Evolutionary conservation across 2,888 invertebrate species (phyloP).

Genomic region (Xestia ashworthii): DNA sequence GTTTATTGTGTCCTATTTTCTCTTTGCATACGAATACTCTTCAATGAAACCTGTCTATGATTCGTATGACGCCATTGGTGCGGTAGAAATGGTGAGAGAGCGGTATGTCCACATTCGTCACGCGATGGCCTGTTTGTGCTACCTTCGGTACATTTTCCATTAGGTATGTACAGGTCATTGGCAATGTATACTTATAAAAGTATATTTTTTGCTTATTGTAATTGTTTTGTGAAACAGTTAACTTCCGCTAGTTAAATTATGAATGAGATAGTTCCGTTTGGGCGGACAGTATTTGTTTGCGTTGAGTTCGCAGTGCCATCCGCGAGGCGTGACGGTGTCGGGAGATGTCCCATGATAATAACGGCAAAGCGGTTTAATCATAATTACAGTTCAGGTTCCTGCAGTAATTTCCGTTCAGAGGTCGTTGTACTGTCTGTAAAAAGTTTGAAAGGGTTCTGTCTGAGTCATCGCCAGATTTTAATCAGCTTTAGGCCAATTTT

Average conservation of each 20-base stretch:
- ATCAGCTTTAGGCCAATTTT: conserved; percentile 20
- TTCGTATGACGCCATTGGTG: conserved; percentile 48
- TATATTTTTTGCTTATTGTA: conserved; percentile 62
- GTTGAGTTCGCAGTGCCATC: conserved; percentile 74
- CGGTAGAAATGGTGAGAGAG: conserved; percentile 67
- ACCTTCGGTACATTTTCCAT: conserved; percentile 70
- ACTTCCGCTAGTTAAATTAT: conserved; percentile 78
- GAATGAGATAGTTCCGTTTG: conserved; percentile 76
- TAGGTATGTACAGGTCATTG: conserved; percentile 75
- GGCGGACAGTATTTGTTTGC: conserved; percentile 76
- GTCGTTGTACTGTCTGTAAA: conserved; percentile 58
- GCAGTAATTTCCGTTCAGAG: conserved; percentile 60
- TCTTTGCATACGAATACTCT: conserved; percentile 27
- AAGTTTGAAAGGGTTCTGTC: conserved; percentile 25
- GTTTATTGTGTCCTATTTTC: conserved; percentile 47
- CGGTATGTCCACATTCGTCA: conserved; percentile 75
- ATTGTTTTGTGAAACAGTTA: conserved; percentile 70
- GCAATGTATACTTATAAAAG: conserved; percentile 54
- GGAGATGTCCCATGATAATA: conserved; percentile 79
- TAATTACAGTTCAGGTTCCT: conserved; percentile 63
- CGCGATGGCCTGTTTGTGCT: conserved; percentile 74
- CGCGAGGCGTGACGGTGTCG: conserved; percentile 82
- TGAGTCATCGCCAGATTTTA: conserved; percentile 28
- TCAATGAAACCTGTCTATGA: conserved; percentile 34
- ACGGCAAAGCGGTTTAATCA: conserved; percentile 63